Base-by-base conservation (phyloP, 2,113 vertebrate species). In the Catagonus wagneri region DNA sequence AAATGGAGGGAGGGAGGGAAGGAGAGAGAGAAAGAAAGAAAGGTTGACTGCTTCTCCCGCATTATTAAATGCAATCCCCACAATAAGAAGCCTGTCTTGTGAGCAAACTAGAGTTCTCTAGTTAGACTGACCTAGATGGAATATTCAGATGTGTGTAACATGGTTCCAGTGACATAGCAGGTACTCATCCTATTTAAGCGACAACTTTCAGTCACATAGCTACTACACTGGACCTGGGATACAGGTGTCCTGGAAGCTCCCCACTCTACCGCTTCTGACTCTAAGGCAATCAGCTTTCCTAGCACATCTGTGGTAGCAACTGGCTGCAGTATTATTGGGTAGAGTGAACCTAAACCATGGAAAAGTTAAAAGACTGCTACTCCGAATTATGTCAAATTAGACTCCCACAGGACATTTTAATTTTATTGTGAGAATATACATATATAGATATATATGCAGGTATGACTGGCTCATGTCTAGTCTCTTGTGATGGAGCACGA, bases 231-330 rank as follows among this genome's bases (percentile, higher is more conserved):
- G 22, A 44, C 39, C 6, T 12, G 72, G 29, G 50, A 36, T 7
- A n/a, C 34, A 86, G 19, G 36, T 12, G 3, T 36, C 29, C 25
- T 29, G 32, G 2, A 3, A 22, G 3, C 27, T 74, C 79, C 54
- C 61, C 10, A 27, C 3, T 16, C 4, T 1, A 52, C 3, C 16
- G n/a, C 25, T 74, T 29, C 11, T 27, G 68, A 79, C 39, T 39
- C 17, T 23, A n/a, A 58, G 4, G 25, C 36, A 92, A 3, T 63
- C 29, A 50, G 2, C 0, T 74, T 65, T 56, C 44, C 66, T 27
- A 54, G 19, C 22, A 44, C 0, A 17, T 7, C 9, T 0, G 4
- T 29, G 44, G 61, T 32, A 79, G 20, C 23, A n/a, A 27, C n/a
- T 85, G 69, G 34, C 83, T 89, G 72, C 20, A 12, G 5, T 58